Conservation (phyloP, 2,888 invertebrate species). For the Blomia tropicalis region DNA sequence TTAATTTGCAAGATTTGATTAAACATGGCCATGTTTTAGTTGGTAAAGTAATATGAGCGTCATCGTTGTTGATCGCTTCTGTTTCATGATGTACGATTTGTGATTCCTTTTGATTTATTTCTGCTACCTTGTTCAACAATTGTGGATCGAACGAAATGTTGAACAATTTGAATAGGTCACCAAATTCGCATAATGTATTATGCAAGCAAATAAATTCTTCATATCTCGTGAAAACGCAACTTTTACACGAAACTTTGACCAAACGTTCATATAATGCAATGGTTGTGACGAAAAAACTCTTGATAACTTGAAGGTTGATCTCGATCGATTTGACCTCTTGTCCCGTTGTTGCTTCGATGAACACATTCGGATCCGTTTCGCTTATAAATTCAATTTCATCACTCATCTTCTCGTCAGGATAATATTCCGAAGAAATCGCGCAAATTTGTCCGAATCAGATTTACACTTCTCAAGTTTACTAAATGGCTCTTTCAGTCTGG, state of each 20-base stretch:
- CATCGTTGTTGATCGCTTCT: background rate
- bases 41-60: background rate
- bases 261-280: conserved; percentile 9
- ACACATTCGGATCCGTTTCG: background rate
- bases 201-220: conserved; percentile 10
- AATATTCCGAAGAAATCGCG: background rate
- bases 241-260: background rate
- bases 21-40: background rate
- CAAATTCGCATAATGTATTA: background rate
- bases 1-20: background rate
- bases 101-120: background rate
- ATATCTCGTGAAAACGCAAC: background rate
- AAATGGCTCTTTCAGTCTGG: background rate
- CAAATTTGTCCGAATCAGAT: conserved; percentile 5
- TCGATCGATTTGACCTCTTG: conserved; percentile 16
- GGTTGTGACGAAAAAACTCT: background rate
- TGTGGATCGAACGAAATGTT: background rate
- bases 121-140: background rate
- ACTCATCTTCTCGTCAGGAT: background rate
- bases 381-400: background rate
- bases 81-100: background rate
- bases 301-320: conserved; percentile 9
- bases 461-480: conserved; percentile 17
- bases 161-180: background rate
- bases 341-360: background rate